Conservation (phyloP, 2,113 vertebrate genomes). For the Pseudopodoces humilis region DNA sequence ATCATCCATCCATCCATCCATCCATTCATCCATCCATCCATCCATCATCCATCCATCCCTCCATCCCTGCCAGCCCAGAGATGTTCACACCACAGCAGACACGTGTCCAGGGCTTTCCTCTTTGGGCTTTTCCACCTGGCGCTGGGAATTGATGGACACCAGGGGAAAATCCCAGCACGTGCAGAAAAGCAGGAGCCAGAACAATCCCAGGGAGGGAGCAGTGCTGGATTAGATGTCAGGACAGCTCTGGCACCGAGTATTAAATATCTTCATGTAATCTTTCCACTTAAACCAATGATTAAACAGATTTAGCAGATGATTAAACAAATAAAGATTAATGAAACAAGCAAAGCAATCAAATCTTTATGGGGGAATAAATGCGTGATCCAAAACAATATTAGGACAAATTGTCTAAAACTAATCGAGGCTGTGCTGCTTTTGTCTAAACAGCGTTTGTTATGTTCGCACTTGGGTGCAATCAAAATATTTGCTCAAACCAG, state of each 20-base stretch:
- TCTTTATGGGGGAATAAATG: conserved; percentile 74
- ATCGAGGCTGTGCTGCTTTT: conserved; percentile 38
- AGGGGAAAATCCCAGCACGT: not conserved
- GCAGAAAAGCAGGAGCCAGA: not conserved
- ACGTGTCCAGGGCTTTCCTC: not conserved
- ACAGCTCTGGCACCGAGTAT: not conserved
- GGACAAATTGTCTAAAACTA: conserved; percentile 77
- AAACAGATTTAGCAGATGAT: conserved; percentile 80
- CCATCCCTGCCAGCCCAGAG: too few relatives aligned
- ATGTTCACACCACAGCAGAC: rapidly evolving
- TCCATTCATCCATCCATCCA: too few relatives aligned
- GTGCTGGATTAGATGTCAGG: not conserved
- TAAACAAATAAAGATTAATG: conserved; percentile 83
- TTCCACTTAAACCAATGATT: conserved; percentile 78
- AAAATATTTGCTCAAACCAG: conserved; percentile 72
- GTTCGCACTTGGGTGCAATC: conserved; percentile 46
- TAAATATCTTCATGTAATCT: conserved; percentile 70
- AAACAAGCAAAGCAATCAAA: conserved; percentile 79
- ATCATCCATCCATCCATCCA: too few relatives aligned
- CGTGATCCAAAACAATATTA: conserved; percentile 74
- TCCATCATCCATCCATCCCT: too few relatives aligned
- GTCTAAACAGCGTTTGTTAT: conserved; percentile 66
- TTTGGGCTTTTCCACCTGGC: not conserved
- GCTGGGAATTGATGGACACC: not conserved
- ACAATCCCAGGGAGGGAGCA: not conserved